These are phyloP conservation scores for Tetramorium bicarinatum DNA, from an alignment of 2,888 invertebrate species.

Conservation along the genomic window DNA sequence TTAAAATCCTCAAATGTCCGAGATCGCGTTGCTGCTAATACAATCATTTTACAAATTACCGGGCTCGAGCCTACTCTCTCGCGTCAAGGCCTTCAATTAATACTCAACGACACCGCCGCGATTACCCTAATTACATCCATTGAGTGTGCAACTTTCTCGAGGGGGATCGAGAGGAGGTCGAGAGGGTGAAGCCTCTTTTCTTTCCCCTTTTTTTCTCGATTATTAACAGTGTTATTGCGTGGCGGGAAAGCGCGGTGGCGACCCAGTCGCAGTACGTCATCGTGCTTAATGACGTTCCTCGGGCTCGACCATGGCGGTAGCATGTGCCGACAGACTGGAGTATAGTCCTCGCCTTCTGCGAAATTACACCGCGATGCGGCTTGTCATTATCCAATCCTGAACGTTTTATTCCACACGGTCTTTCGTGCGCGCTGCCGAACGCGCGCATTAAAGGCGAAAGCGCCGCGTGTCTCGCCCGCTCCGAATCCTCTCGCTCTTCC, in stretches of 20 bases:
- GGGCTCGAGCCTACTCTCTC: not conserved
- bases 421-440: slow-evolving; percentile 29
- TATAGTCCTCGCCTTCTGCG: slow-evolving; percentile 54
- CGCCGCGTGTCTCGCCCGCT: slow-evolving; percentile 12
- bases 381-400: slow-evolving; percentile 64
- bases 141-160: slow-evolving; percentile 17
- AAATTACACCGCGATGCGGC: slow-evolving; percentile 61
- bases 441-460: slow-evolving; percentile 50
- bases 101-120: not conserved
- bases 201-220: not conserved
- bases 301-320: slow-evolving; percentile 31
- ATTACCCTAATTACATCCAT: slow-evolving; percentile 5
- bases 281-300: slow-evolving; percentile 44
- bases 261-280: slow-evolving; percentile 42
- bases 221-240: slow-evolving; percentile 57
- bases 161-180: not conserved
- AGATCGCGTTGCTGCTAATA: not conserved
- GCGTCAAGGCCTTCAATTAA: not conserved
- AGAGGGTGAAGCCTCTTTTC: not conserved
- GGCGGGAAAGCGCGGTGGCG: slow-evolving; percentile 21
- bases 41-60: slow-evolving; percentile 6
- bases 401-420: slow-evolving; percentile 53
- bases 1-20: not conserved
- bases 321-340: slow-evolving; percentile 53
- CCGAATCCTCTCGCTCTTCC: not conserved